These are phyloP conservation scores for Coreoperca whiteheadi DNA, from an alignment of 2,113 vertebrate species.

Conservation along the genomic window DNA sequence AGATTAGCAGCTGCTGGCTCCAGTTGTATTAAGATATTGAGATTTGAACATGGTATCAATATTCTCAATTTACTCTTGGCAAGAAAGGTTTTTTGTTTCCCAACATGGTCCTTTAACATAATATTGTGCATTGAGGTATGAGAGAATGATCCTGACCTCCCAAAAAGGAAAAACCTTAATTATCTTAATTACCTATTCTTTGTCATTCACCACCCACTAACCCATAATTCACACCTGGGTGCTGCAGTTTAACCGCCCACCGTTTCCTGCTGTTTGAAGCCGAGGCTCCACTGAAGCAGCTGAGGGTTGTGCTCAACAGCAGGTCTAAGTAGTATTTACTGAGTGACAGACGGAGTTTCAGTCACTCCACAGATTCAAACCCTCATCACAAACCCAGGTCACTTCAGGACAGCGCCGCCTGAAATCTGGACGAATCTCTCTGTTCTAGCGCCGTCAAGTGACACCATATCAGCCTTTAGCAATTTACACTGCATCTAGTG, in stretches of 20 bases:
- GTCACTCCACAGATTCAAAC: not conserved
- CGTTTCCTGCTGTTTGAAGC: not conserved
- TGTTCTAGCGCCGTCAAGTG: not conserved
- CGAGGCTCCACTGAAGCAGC: not conserved
- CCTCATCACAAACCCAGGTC: not conserved
- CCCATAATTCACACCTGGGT: not conserved
- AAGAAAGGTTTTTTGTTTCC: no score
- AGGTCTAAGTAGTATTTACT: not conserved
- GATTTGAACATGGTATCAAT: not conserved
- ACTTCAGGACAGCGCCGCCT: conserved; percentile 3
- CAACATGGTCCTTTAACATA: not conserved
- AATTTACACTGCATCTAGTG: not conserved
- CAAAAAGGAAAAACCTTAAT: not conserved
- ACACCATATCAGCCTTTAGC: not conserved
- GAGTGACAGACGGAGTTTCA: not conserved
- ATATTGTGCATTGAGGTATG: not conserved
- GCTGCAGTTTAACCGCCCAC: not conserved
- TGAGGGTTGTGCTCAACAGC: not conserved
- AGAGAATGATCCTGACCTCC: not conserved
- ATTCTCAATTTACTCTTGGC: no score
- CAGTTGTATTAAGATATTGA: not conserved
- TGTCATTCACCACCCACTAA: not conserved
- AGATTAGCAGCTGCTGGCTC: not conserved
- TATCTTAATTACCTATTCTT: no score
- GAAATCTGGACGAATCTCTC: not conserved